phyloP scores from a whole-genome alignment of 2,797 vertebrate species.

The Gallirallus australis region DNA sequence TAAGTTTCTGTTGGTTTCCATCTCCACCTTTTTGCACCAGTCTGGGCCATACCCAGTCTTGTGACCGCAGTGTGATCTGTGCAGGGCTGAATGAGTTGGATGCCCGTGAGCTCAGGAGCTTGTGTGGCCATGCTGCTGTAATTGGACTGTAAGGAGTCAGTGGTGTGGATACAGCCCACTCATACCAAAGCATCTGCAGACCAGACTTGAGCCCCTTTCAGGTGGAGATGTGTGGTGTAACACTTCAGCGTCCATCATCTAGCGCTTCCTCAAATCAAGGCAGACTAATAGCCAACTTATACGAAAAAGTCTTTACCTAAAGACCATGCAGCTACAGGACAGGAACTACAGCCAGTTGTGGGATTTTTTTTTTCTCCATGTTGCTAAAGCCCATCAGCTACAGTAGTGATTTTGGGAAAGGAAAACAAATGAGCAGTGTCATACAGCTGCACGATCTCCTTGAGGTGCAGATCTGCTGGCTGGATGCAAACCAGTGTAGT shows the following conservation, averaged over 20 bases:
- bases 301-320: not conserved
- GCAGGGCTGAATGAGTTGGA: not conserved
- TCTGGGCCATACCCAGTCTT: not conserved
- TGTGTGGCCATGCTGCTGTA: rapidly evolving
- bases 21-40: not conserved
- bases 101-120: not conserved
- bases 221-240: not conserved
- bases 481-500: not conserved
- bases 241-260: not conserved
- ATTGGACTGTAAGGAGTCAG: not conserved
- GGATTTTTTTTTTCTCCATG: not conserved
- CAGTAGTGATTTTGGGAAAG: constrained; percentile 13
- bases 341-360: not conserved
- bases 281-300: not conserved
- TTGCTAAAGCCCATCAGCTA: not conserved
- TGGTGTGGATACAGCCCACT: not conserved
- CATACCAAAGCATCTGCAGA: not conserved
- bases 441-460: not conserved
- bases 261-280: not conserved
- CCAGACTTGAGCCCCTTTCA: not conserved
- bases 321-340: not conserved
- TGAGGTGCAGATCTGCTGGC: not conserved
- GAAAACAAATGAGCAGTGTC: constrained; percentile 15
- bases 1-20: not conserved
- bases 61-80: not conserved